Conservation (phyloP, 2,797 vertebrate genomes). For the Brachyrhaphis roseni region DNA sequence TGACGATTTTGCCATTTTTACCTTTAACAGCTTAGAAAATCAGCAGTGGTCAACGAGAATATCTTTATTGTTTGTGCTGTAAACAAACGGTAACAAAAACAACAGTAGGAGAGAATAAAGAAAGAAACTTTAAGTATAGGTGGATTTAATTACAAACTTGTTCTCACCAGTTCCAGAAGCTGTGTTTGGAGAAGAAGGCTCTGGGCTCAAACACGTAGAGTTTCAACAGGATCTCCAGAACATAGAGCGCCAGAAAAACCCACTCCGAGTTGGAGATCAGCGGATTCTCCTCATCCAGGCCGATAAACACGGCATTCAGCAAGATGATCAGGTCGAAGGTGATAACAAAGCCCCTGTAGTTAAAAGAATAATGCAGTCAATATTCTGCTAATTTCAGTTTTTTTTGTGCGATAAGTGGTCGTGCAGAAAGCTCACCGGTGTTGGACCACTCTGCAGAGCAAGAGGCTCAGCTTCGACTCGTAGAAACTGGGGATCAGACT, state of each 20-base stretch:
- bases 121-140: neutral
- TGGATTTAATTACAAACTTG: too few species aligned
- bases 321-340: slow-evolving; percentile 89
- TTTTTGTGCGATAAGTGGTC: fast-evolving
- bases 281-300: slow-evolving; percentile 88
- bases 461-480: slow-evolving; percentile 77
- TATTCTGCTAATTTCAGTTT: fast-evolving
- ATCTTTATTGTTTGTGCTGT: neutral
- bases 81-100: neutral
- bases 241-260: slow-evolving; percentile 88
- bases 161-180: slow-evolving; percentile 96
- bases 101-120: neutral
- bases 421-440: slow-evolving; percentile 82
- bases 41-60: neutral
- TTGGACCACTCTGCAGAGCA: slow-evolving; percentile 80
- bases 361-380: neutral
- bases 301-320: slow-evolving; percentile 92
- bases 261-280: slow-evolving; percentile 87
- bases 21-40: neutral
- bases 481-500: slow-evolving; percentile 81
- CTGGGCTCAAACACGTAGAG: slow-evolving; percentile 90
- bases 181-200: slow-evolving; percentile 86
- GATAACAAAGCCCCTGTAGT: slow-evolving; percentile 87
- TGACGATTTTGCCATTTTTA: neutral
- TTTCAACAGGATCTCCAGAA: slow-evolving; percentile 91